Evolutionary conservation across 2,797 vertebrate genomes (phyloP).

Genomic region (Hippoglossus hippoglossus): DNA sequence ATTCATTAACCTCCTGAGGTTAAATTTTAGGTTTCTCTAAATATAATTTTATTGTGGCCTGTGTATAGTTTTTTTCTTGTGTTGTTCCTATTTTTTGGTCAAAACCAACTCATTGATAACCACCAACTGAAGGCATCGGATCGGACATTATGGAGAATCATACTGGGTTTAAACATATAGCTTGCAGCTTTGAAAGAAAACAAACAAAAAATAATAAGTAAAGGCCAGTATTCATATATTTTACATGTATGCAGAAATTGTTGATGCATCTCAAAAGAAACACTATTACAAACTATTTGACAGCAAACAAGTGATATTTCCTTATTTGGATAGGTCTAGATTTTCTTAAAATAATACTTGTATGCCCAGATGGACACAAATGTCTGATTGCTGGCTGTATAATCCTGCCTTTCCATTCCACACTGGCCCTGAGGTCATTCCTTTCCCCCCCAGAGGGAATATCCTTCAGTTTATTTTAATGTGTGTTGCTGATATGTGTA

Average conservation of each 20-base stretch:
- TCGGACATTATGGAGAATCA: no score
- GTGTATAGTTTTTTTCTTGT: background rate
- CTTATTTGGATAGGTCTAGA: background rate
- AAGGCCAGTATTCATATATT: background rate
- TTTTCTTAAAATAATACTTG: background rate
- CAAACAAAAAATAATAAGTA: background rate
- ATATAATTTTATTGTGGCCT: background rate
- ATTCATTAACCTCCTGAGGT: background rate
- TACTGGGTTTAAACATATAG: no score
- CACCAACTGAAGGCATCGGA: no score
- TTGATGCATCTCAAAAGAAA: background rate
- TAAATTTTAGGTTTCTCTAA: background rate
- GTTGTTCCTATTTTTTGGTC: no score
- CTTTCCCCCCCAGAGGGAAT: no score
- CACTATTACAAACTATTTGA: no score
- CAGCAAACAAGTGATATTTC: background rate
- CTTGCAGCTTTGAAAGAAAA: background rate
- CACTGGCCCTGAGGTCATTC: background rate
- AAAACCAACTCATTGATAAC: no score
- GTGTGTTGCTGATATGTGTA: background rate
- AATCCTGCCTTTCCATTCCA: background rate
- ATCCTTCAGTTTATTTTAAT: background rate
- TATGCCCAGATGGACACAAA: no score
- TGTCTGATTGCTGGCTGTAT: no score
- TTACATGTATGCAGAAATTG: background rate